Evolutionary conservation across 1,140 invertebrate species (phyloP).

Genomic region (Zaprionus capensis): DNA sequence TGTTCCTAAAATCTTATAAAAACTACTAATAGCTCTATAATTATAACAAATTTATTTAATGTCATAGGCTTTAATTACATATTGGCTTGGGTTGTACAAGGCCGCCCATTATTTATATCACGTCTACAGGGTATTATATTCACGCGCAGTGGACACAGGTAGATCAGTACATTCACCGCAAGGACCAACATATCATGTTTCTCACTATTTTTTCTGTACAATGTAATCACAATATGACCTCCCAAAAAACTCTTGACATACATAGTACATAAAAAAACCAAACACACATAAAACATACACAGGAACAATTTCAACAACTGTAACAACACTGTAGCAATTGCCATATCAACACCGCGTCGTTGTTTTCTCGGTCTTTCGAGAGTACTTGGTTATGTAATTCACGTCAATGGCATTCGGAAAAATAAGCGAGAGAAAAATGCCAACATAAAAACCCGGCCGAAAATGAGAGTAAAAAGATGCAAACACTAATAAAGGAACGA

Average conservation of each 20-base stretch:
- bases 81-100: too few relatives aligned
- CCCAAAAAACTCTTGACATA: slow-evolving; percentile 32
- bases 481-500: slow-evolving; percentile 43
- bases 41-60: too few relatives aligned
- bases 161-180: background rate
- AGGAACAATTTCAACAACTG: background rate
- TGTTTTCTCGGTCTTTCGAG: slow-evolving; percentile 20
- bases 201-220: slow-evolving; percentile 7
- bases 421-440: slow-evolving; percentile 41
- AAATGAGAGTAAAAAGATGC: slow-evolving; percentile 38
- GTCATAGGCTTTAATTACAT: too few relatives aligned
- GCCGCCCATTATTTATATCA: too few relatives aligned
- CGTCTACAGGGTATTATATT: background rate
- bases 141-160: background rate
- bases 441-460: slow-evolving; percentile 23
- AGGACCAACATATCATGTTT: slow-evolving; percentile 17
- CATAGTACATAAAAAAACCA: slow-evolving; percentile 20
- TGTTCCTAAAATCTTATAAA: too few relatives aligned
- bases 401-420: slow-evolving; percentile 45
- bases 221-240: slow-evolving; percentile 37
- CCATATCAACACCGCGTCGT: slow-evolving; percentile 6
- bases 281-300: slow-evolving; percentile 35
- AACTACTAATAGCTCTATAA: too few relatives aligned
- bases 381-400: slow-evolving; percentile 42
- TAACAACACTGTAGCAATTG: slow-evolving; percentile 8